Evolutionary conservation across 2,888 invertebrate species (phyloP).

Genomic region (Drosophila prostipennis): DNA sequence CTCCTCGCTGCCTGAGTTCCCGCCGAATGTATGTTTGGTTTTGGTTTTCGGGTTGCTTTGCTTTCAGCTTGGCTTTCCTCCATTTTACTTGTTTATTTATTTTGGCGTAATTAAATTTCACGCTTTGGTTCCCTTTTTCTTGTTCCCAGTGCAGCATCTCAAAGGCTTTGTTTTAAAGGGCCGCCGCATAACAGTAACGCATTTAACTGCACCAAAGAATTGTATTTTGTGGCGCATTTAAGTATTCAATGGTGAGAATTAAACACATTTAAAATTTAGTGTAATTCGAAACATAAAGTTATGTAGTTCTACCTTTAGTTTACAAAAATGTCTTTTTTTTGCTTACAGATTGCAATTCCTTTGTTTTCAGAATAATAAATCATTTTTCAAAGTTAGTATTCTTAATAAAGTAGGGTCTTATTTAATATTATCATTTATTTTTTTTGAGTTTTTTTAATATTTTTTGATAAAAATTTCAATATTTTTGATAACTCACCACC

Average conservation of each 20-base stretch:
- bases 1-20: conserved; percentile 3
- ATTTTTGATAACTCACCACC: conserved; percentile 85
- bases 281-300: too few relatives aligned
- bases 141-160: conserved; percentile 28
- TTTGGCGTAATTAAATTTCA: conserved; percentile 71
- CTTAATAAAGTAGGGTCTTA: too few relatives aligned
- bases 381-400: too few relatives aligned
- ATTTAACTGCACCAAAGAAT: conserved; percentile 22
- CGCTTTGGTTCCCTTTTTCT: conserved; percentile 50
- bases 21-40: conserved; percentile 35
- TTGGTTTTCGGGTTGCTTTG: conserved; percentile 56
- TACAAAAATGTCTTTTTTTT: too few relatives aligned
- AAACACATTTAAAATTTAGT: background rate
- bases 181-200: conserved; percentile 7
- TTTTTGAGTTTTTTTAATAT: too few relatives aligned
- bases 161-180: conserved; percentile 46
- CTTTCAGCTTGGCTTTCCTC: conserved; percentile 48
- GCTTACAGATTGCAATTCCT: too few relatives aligned
- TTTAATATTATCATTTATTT: too few relatives aligned
- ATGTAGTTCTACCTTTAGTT: too few relatives aligned
- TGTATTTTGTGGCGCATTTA: background rate
- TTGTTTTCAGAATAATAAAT: too few relatives aligned
- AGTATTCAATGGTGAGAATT: background rate
- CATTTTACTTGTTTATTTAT: conserved; percentile 66
- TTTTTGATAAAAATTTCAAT: too few relatives aligned